phyloP scores from a whole-genome alignment of 2,888 invertebrate genomes.

The Drosophila subsilvestris region DNA sequence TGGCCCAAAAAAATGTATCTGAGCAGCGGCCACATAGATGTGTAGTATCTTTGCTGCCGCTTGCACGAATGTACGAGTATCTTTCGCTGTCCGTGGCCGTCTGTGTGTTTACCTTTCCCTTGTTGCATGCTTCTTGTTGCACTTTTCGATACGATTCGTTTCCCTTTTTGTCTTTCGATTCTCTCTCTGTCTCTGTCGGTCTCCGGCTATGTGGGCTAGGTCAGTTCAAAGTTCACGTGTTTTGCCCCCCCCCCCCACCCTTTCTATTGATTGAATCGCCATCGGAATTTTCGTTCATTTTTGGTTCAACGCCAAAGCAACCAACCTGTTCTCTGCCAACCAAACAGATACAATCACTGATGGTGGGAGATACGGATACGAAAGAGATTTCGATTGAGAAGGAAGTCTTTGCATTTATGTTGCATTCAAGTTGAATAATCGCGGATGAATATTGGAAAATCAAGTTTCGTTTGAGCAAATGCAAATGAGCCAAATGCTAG shows the following conservation, averaged over 20 bases:
- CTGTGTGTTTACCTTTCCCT: constrained; percentile 60
- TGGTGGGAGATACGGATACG: neutral
- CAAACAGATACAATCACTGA: constrained; percentile 7
- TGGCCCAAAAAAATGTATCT: constrained; percentile 30
- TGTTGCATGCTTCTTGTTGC: constrained; percentile 58
- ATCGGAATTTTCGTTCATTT: constrained; percentile 26
- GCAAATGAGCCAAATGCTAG: constrained; percentile 13
- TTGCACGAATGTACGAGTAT: constrained; percentile 1
- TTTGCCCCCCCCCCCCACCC: constrained; percentile 10
- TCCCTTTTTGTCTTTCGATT: constrained; percentile 23
- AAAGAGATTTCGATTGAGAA: neutral
- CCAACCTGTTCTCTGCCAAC: constrained; percentile 47
- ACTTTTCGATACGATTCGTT: constrained; percentile 48
- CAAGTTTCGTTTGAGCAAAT: constrained; percentile 1
- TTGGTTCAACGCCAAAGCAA: constrained; percentile 49
- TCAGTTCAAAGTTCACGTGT: constrained; percentile 76
- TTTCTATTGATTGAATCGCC: constrained; percentile 50
- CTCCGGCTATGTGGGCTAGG: constrained; percentile 67
- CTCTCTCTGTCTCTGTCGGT: constrained; percentile 10
- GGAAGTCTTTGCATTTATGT: neutral
- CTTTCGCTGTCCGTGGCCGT: constrained; percentile 6
- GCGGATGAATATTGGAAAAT: neutral
- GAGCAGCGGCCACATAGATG: constrained; percentile 41
- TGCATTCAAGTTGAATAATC: constrained; percentile 15
- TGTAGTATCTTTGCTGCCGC: constrained; percentile 19